phyloP scores from a whole-genome alignment of 1,140 invertebrate genomes.

The Prorops nasuta region DNA sequence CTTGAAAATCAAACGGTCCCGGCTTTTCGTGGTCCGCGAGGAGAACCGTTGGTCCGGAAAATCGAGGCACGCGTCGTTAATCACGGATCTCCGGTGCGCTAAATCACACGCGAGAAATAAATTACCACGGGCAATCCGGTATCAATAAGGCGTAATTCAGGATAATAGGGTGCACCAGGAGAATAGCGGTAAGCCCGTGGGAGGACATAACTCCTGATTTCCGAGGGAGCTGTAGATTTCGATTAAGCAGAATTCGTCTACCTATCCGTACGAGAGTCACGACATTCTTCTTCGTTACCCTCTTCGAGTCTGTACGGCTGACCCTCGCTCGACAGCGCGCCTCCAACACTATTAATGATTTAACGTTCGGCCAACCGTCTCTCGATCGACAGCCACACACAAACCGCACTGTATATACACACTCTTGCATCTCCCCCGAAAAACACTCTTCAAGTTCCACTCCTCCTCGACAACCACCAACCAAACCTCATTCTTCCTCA shows the following conservation, averaged over 20 bases:
- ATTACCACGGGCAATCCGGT: constrained; percentile 35
- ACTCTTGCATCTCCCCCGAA: constrained; percentile 18
- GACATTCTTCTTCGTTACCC: constrained; percentile 40
- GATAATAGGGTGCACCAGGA: constrained; percentile 32
- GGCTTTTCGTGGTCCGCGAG: too few relatives aligned
- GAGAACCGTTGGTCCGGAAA: too few relatives aligned
- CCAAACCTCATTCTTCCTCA: background rate
- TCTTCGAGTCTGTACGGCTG: constrained; percentile 16
- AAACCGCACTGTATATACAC: too few relatives aligned
- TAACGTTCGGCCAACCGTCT: constrained; percentile 7
- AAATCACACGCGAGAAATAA: constrained; percentile 36
- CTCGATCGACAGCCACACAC: too few relatives aligned
- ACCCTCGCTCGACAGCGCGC: constrained; percentile 18
- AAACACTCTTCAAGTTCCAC: constrained; percentile 20
- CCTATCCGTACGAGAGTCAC: constrained; percentile 14
- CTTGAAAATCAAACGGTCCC: too few relatives aligned
- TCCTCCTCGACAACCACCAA: constrained; percentile 10
- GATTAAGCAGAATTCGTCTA: constrained; percentile 35
- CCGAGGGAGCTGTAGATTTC: constrained; percentile 34
- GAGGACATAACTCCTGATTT: constrained; percentile 40
- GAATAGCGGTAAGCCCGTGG: constrained; percentile 11
- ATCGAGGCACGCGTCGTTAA: constrained; percentile 18
- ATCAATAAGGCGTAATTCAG: constrained; percentile 41
- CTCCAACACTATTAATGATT: constrained; percentile 24
- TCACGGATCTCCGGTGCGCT: constrained; percentile 14